These are phyloP conservation scores for Coilia nasus DNA, from an alignment of 2,797 vertebrate species.

Conservation along the genomic window DNA sequence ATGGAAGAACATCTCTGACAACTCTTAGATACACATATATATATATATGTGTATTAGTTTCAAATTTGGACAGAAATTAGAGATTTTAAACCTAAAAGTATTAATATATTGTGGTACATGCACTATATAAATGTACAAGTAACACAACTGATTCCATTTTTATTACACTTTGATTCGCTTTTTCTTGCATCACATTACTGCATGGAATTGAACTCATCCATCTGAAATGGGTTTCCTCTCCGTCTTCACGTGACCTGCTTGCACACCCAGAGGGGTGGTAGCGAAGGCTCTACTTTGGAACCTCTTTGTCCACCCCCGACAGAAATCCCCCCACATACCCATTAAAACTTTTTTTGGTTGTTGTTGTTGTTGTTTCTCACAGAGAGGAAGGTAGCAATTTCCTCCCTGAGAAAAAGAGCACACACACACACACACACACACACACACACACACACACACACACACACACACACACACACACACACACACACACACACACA, in stretches of 20 bases:
- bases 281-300: background rate
- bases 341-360: background rate
- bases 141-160: no score
- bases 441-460: background rate
- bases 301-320: background rate
- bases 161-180: no score
- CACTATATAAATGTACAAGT: no score
- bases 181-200: background rate
- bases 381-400: constrained; percentile 7
- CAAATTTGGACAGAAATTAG: no score
- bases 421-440: background rate
- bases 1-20: no score
- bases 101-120: no score
- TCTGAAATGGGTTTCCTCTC: background rate
- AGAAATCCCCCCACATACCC: background rate
- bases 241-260: background rate
- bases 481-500: background rate
- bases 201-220: background rate
- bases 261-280: background rate
- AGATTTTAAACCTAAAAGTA: no score
- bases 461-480: background rate
- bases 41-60: no score
- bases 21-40: no score
- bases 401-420: background rate
- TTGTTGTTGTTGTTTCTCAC: no score